A percentile compares a stretch with the other conserved stretches of the same genome.
Evolutionary conservation across 2,113 vertebrate genomes (phyloP).

Genomic region (Fregata magnificens): DNA sequence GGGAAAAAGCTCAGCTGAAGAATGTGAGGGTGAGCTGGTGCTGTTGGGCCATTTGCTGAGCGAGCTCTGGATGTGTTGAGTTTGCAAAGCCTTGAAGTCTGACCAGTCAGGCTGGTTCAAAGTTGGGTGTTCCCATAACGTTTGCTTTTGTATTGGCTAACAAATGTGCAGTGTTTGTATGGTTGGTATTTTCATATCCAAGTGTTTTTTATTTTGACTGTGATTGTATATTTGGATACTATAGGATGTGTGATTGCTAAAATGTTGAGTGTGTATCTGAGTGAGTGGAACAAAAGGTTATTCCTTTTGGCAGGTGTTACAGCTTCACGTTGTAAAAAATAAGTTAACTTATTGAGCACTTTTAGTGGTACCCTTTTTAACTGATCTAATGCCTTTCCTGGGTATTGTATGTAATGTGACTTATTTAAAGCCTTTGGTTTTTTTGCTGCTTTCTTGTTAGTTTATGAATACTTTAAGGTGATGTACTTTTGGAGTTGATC

Average conservation of each 20-base stretch:
- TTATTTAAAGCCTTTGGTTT: conserved; percentile 76
- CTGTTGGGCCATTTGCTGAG: background rate
- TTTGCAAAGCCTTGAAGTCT: conserved; percentile 4
- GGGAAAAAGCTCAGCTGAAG: background rate
- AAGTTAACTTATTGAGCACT: conserved; percentile 90
- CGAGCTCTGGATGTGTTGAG: background rate
- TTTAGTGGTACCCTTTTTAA: conserved; percentile 81
- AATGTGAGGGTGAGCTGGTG: background rate
- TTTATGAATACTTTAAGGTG: conserved; percentile 67
- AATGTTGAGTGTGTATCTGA: conserved; percentile 52
- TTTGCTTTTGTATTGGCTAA: conserved; percentile 74
- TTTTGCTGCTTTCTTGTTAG: conserved; percentile 77
- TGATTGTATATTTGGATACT: conserved; percentile 57
- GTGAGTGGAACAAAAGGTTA: conserved; percentile 49
- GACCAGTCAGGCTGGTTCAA: background rate
- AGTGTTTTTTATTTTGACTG: conserved; percentile 57
- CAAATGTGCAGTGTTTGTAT: conserved; percentile 66
- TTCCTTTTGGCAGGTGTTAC: conserved; percentile 59
- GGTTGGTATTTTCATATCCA: conserved; percentile 50
- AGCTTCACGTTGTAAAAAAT: conserved; percentile 70
- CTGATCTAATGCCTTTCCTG: conserved; percentile 79
- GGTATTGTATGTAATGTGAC: conserved; percentile 85
- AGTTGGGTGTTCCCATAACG: background rate
- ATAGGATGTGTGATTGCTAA: conserved; percentile 36
- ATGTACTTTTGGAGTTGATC: conserved; percentile 62